Percentiles rank a stretch among this genome's conserved stretches.
phyloP scores from a whole-genome alignment of 2,888 invertebrate species.

The Lapara coniferarum region DNA sequence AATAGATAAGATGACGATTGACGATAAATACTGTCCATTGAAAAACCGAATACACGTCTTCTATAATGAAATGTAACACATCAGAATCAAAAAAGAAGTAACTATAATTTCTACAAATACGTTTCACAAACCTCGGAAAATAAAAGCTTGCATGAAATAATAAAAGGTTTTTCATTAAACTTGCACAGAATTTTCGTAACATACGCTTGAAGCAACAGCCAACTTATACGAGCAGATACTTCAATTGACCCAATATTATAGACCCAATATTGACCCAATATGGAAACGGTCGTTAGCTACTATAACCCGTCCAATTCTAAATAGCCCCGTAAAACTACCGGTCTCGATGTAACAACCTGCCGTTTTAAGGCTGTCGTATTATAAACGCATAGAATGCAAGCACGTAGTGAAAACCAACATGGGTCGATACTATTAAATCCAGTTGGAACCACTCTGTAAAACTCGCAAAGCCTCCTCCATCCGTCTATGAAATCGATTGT shows the following conservation, averaged over 20 bases:
- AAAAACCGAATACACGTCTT: no score
- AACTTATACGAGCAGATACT: background rate
- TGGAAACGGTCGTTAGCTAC: background rate
- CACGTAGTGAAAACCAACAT: conserved; percentile 36
- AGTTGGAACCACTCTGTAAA: conserved; percentile 43
- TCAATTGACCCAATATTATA: conserved; percentile 2
- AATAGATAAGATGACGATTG: no score
- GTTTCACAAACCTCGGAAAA: background rate
- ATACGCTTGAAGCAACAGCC: background rate
- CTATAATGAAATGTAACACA: no score
- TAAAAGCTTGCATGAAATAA: background rate
- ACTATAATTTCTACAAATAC: background rate
- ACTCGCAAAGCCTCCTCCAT: conserved; percentile 37
- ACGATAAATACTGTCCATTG: no score
- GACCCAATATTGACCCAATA: conserved; percentile 1
- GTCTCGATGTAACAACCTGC: no score
- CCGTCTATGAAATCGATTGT: conserved; percentile 48
- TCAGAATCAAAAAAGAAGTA: background rate
- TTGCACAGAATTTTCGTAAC: background rate
- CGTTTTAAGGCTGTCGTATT: background rate
- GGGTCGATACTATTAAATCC: conserved; percentile 46
- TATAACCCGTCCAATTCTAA: background rate
- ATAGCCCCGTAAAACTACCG: background rate
- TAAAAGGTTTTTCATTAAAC: background rate
- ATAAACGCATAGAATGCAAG: background rate